These are phyloP conservation scores for Benthosema pterotum DNA, from an alignment of 2,797 vertebrate genomes.

Conservation along the genomic window DNA sequence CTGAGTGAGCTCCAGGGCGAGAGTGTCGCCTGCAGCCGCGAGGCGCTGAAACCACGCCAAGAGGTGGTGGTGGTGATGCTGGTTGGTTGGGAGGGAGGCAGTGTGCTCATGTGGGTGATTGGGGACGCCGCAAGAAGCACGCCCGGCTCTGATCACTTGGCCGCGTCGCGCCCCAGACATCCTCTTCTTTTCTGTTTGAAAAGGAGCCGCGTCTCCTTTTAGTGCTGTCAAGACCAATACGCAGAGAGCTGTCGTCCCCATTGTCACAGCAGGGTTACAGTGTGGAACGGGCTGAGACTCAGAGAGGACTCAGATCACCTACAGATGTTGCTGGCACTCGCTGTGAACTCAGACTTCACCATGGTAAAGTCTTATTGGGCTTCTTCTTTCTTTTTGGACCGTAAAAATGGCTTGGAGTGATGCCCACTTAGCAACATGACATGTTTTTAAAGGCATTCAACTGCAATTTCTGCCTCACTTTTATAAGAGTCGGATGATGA, in stretches of 20 bases:
- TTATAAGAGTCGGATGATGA: constrained; percentile 42
- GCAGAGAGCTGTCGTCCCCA: constrained; percentile 12
- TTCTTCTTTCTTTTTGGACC: constrained; percentile 36
- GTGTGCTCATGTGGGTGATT: constrained; percentile 41
- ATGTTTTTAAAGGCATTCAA: constrained; percentile 27
- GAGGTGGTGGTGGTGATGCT: constrained; percentile 25
- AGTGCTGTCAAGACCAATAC: constrained; percentile 38
- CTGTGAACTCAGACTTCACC: constrained; percentile 40
- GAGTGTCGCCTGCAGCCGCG: constrained; percentile 35
- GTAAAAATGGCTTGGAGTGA: constrained; percentile 27
- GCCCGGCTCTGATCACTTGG: constrained; percentile 36
- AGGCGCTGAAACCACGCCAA: constrained; percentile 48
- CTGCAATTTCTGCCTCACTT: constrained; percentile 28
- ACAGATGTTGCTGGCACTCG: constrained; percentile 31
- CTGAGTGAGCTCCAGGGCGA: constrained; percentile 48
- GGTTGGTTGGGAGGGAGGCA: constrained; percentile 10
- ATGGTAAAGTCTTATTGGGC: constrained; percentile 38
- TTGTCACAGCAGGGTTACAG: neutral
- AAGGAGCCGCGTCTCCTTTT: constrained; percentile 31
- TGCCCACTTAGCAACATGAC: constrained; percentile 31
- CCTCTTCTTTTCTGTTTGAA: constrained; percentile 26
- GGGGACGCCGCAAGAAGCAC: constrained; percentile 38
- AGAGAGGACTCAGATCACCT: neutral
- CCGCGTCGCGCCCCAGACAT: constrained; percentile 28
- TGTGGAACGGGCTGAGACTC: constrained; percentile 2